These are phyloP conservation scores for Cryptotermes secundus DNA, from an alignment of 1,140 invertebrate species.

Conservation along the genomic window DNA sequence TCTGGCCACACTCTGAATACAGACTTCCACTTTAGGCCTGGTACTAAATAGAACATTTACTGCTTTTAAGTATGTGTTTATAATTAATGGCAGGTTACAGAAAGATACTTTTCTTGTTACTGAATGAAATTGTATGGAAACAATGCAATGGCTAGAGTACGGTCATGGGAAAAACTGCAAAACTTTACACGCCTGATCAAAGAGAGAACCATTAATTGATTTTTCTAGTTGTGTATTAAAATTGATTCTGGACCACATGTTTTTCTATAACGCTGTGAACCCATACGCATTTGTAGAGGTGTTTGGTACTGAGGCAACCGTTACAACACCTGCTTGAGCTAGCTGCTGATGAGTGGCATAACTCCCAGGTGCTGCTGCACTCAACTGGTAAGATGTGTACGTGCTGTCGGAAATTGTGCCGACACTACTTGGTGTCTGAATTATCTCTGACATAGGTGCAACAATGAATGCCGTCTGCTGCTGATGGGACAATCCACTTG, in stretches of 20 bases:
- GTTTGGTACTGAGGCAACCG: conserved; percentile 26
- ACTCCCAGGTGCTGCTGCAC: not conserved
- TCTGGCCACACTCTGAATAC: too few species aligned
- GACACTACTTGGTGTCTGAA: conserved; percentile 45
- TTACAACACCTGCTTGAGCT: conserved; percentile 21
- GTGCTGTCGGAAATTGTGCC: not conserved
- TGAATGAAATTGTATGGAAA: too few species aligned
- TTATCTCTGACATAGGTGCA: conserved; percentile 60
- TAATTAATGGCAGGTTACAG: too few species aligned
- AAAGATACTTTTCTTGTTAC: too few species aligned
- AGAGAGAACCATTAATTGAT: too few species aligned
- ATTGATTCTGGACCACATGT: too few species aligned
- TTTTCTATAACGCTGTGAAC: conserved; percentile 25
- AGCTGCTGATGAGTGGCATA: conserved; percentile 30
- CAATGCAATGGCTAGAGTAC: too few species aligned
- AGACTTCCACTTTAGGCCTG: too few species aligned
- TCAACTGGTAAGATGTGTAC: conserved; percentile 28
- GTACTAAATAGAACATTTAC: too few species aligned
- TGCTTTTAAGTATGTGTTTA: not conserved
- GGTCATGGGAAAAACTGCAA: too few species aligned
- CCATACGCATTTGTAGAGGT: not conserved
- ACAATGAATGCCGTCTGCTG: conserved; percentile 60
- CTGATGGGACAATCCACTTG: conserved; percentile 43
- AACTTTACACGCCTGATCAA: too few species aligned
- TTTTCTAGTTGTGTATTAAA: not conserved